phyloP scores from a whole-genome alignment of 2,113 vertebrate genomes.

The Actenoides lindsayi region DNA sequence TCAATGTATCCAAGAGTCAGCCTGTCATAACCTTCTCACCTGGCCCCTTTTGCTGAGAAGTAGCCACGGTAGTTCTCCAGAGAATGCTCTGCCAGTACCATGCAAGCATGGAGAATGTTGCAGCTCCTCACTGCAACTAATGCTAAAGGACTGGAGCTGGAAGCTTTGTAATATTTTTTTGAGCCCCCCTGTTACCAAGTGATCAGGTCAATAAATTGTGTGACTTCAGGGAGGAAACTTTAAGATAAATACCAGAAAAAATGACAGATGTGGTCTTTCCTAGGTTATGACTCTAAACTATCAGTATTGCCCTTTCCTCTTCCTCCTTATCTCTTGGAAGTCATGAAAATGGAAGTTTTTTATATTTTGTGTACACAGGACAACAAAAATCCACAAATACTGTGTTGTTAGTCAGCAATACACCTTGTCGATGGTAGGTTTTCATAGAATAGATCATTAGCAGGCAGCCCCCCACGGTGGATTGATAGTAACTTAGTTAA shows the following conservation, averaged over 20 bases:
- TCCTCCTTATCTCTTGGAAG: background rate
- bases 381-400: background rate
- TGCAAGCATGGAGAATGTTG: background rate
- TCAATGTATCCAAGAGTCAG: background rate
- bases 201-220: background rate
- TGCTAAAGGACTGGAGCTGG: background rate
- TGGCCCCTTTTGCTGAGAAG: background rate
- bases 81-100: background rate
- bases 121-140: background rate
- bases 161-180: background rate
- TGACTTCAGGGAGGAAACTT: background rate
- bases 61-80: background rate
- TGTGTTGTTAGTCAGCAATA: background rate
- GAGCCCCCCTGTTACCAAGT: background rate
- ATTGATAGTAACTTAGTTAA: background rate
- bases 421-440: background rate
- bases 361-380: background rate
- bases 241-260: background rate
- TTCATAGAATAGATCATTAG: background rate
- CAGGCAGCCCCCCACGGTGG: background rate
- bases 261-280: background rate
- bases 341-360: background rate
- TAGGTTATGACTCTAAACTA: background rate
- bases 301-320: background rate
- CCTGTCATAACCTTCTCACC: rapidly evolving